Evolutionary conservation across 2,113 vertebrate species (phyloP).

Genomic region (Cariama cristata): DNA sequence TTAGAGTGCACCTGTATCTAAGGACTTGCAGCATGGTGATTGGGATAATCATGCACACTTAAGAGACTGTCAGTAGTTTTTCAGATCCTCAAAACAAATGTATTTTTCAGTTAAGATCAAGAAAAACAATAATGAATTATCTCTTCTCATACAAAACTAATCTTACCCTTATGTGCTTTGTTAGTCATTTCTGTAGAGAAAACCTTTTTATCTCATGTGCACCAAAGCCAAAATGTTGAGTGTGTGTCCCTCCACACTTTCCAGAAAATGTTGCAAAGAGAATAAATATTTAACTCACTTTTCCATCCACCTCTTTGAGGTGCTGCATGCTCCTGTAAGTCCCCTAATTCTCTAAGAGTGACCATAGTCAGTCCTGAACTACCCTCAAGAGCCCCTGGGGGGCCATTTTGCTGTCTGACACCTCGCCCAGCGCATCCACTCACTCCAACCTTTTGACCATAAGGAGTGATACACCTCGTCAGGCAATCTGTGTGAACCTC

Average conservation of each 20-base stretch:
- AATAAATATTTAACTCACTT: neutral
- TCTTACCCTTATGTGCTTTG: neutral
- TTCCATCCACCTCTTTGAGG: neutral
- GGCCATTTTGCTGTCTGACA: neutral
- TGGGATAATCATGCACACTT: neutral
- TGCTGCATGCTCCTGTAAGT: neutral
- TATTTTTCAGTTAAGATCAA: neutral
- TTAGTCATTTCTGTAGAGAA: neutral
- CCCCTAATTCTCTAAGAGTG: neutral
- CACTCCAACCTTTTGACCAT: accelerated
- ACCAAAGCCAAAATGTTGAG: neutral
- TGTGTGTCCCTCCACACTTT: neutral
- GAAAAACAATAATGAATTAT: neutral
- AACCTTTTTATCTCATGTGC: neutral
- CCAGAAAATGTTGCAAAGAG: neutral
- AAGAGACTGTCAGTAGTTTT: neutral
- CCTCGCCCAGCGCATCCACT: neutral
- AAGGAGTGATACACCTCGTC: neutral
- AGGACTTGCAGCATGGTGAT: neutral
- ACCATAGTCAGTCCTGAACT: neutral
- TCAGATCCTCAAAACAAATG: neutral
- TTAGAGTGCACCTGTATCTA: neutral
- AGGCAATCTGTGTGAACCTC: neutral
- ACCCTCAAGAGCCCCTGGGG: neutral
- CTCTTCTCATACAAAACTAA: neutral